phyloP scores from a whole-genome alignment of 2,113 vertebrate species.

The Ceuthmochares aereus region DNA sequence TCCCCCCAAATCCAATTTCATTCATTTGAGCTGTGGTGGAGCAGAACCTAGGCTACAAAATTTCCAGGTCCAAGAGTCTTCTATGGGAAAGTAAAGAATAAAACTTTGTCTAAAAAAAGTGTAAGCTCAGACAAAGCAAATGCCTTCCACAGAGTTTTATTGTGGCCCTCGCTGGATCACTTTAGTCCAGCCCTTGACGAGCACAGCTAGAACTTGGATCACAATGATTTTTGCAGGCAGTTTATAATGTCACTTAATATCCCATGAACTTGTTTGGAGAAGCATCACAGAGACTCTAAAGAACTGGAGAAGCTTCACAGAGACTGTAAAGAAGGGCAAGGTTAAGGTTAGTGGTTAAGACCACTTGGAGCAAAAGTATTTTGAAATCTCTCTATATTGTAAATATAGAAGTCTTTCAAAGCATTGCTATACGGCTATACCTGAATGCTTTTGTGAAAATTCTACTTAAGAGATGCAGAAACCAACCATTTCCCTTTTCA shows the following conservation, averaged over 20 bases:
- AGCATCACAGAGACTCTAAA: not conserved
- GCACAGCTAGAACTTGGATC: not conserved
- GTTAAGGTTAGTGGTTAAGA: no score
- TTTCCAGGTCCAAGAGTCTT: not conserved
- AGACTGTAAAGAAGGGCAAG: not conserved
- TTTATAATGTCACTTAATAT: not conserved
- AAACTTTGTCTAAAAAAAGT: not conserved
- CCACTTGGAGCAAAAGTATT: not conserved
- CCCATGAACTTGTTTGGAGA: not conserved
- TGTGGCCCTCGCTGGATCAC: not conserved
- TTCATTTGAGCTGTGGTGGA: not conserved
- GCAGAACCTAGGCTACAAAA: not conserved
- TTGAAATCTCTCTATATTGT: not conserved
- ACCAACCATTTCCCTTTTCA: not conserved
- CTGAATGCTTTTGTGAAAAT: not conserved
- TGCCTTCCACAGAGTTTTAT: not conserved
- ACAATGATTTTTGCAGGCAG: fast-evolving
- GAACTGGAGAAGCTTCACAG: not conserved
- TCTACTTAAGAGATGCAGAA: not conserved
- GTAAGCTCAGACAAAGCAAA: not conserved
- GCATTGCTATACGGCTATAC: not conserved
- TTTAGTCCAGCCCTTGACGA: not conserved
- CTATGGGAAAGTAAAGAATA: not conserved
- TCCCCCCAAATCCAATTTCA: not conserved
- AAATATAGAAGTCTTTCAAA: not conserved